Conservation (phyloP, 2,888 invertebrate genomes). For the Syrphus vitripennis region DNA sequence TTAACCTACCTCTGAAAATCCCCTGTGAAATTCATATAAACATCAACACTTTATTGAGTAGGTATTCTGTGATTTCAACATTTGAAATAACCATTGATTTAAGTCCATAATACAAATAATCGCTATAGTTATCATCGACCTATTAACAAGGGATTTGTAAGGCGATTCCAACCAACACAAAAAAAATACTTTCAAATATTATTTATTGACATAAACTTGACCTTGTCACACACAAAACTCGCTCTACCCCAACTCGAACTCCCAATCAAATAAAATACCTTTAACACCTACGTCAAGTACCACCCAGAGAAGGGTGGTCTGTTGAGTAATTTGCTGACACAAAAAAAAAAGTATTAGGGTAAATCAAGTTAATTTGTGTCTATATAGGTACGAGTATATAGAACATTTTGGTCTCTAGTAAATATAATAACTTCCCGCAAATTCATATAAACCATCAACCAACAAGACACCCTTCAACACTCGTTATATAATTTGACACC, state of each 20-base stretch:
- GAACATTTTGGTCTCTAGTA: background rate
- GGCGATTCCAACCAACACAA: background rate
- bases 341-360: slow-evolving; percentile 41
- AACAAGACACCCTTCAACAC: background rate
- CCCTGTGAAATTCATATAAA: no score
- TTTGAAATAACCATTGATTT: no score
- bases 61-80: no score
- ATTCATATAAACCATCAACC: slow-evolving; percentile 1
- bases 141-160: background rate
- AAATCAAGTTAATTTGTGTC: slow-evolving; percentile 30
- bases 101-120: no score
- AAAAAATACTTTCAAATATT: background rate
- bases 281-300: slow-evolving; percentile 38
- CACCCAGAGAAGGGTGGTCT: background rate
- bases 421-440: slow-evolving; percentile 33
- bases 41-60: no score
- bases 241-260: background rate
- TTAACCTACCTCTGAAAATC: no score
- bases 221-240: slow-evolving; percentile 37
- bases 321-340: background rate
- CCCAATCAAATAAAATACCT: slow-evolving; percentile 33
- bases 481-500: slow-evolving; percentile 38
- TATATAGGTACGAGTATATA: background rate
- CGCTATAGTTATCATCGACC: background rate
- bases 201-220: slow-evolving; percentile 38